Evolutionary conservation across 92 coral and sea anemone species (phyloP).

Genomic region (Epizoanthus ramosus): DNA sequence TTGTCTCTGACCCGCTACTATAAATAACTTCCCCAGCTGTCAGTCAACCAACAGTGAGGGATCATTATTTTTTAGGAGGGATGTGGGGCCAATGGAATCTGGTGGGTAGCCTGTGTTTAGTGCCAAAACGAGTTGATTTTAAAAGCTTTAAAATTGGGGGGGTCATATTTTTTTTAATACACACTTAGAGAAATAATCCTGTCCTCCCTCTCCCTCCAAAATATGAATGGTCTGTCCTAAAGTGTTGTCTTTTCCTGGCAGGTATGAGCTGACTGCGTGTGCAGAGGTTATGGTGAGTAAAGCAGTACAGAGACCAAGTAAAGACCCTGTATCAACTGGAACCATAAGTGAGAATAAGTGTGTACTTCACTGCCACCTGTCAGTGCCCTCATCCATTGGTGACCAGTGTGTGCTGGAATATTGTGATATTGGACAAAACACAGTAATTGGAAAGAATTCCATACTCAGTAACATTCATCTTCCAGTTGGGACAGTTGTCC

Average conservation of each 20-base stretch:
- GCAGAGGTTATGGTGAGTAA: slow-evolving; percentile 73
- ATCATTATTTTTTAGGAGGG: too few relatives aligned
- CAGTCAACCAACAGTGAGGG: too few relatives aligned
- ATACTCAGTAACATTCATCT: slow-evolving; percentile 80
- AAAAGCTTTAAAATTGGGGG: too few relatives aligned
- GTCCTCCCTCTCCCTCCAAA: too few relatives aligned
- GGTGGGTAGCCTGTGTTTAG: too few relatives aligned
- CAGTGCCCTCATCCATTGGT: slow-evolving; percentile 68
- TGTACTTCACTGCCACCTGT: slow-evolving; percentile 73
- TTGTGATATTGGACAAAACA: slow-evolving; percentile 71
- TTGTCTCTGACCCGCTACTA: too few relatives aligned
- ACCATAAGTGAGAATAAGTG: slow-evolving; percentile 60
- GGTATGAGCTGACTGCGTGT: slow-evolving; percentile 72
- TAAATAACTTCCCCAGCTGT: too few relatives aligned
- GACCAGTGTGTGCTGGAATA: slow-evolving; percentile 80
- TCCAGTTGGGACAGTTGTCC: slow-evolving; percentile 73
- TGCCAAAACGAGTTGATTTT: too few relatives aligned
- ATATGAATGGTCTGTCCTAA: background rate
- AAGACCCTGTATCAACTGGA: slow-evolving; percentile 34
- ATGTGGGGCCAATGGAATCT: too few relatives aligned
- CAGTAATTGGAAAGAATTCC: slow-evolving; percentile 71
- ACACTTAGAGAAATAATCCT: too few relatives aligned
- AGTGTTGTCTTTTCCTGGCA: slow-evolving; percentile 2
- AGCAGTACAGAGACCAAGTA: slow-evolving; percentile 40
- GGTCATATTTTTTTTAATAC: too few relatives aligned